phyloP scores from a whole-genome alignment of 2,888 invertebrate species.

The Ernsta delagoae region DNA sequence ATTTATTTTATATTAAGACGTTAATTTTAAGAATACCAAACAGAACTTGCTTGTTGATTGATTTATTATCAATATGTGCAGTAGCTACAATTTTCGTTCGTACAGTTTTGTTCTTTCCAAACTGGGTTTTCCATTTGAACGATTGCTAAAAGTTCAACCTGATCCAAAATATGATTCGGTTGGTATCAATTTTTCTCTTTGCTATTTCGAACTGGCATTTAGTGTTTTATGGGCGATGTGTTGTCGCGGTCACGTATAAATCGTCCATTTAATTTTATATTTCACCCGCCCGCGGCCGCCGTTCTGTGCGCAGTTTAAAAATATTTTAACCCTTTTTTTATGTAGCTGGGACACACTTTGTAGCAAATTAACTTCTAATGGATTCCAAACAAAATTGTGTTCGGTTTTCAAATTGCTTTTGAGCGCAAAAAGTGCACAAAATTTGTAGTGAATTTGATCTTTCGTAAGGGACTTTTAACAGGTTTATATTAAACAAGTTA shows the following conservation, averaged over 20 bases:
- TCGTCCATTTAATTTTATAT: slow-evolving; percentile 35
- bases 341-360: neutral
- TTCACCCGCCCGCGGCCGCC: slow-evolving; percentile 11
- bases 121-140: neutral
- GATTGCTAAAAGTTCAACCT: neutral
- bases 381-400: neutral
- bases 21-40: no score
- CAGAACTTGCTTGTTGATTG: no score
- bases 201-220: slow-evolving; percentile 2
- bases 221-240: slow-evolving; percentile 27
- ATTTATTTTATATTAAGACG: no score
- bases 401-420: neutral
- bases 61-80: no score
- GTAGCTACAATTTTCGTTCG: no score
- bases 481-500: no score
- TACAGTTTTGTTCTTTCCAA: no score
- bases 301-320: slow-evolving; percentile 10
- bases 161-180: slow-evolving; percentile 6
- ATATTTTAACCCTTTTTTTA: slow-evolving; percentile 17
- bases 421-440: neutral
- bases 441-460: neutral
- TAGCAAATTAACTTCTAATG: slow-evolving; percentile 11
- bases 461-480: neutral
- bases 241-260: slow-evolving; percentile 31
- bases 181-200: slow-evolving; percentile 16